Base-by-base conservation (phyloP, 2,113 vertebrate species). In the Brachypteracias leptosomus region DNA sequence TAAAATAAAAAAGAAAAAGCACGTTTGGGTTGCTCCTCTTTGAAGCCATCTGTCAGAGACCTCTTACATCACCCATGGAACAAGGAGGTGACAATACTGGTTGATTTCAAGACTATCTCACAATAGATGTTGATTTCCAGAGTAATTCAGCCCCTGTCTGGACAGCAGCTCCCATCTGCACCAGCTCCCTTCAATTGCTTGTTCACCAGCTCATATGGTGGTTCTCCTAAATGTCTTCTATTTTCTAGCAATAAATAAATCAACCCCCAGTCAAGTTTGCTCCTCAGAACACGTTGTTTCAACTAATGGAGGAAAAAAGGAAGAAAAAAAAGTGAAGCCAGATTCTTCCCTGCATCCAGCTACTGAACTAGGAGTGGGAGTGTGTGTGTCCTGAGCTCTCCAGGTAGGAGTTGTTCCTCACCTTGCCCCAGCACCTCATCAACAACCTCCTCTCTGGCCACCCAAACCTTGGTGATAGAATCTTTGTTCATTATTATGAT, bases 1-100 rank as follows among this genome's bases (percentile, higher is more conserved):
- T 97, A 97, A 95, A 93, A 96, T 96, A 97, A 97, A 96, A 36
- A 97, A n/a, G n/a, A n/a, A 95, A 24, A 94, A 76, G 58, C 77
- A 31, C 65, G 33, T 57, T 47, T 96, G 93, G 89, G 84, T 92
- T 96, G 86, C 49, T 95, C 86, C 75, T 87, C 68, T 88, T 57
- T 55, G 76, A 89, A 88, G 90, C 89, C 89, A 81, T 73, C 86
- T 61, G 83, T 75, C 52, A 81, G 67, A 85, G 54, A 51, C 33
- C 13, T 17, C 26, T 55, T 31, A 10, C 63, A 61, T 68, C 78
- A 38, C 40, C 55, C 47, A 78, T 70, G 84, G 74, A 80, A 76
- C 55, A 58, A 88, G 31, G n/a, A 49, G 42, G 38, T 86, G 80
- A 90, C 91, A 94, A 49, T 67, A 20, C 59, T 22, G 68, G 51